Evolutionary conservation across 2,888 invertebrate species (phyloP), one percentile per base, ranked within the genome.

Genomic region (Dasypolia templi): DNA sequence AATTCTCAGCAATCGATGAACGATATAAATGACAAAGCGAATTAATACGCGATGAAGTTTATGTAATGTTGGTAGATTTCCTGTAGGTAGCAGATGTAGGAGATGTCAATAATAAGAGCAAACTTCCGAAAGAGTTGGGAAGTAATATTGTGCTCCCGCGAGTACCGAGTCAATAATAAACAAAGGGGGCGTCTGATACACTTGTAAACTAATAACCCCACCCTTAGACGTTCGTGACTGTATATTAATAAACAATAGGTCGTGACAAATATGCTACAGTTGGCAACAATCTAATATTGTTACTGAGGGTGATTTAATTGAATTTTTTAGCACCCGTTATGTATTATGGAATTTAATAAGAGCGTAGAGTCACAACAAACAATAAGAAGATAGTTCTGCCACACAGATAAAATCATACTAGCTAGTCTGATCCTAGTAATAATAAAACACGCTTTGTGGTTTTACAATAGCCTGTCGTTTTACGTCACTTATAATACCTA

Each of bases 41-140:
- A 92, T 91, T 92, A 92, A 91, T 90, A 89, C 88, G 85, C 86
- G 85, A 88, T 85, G 88, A 86, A 92, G 91, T 93, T 91, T 93
- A 91, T 90, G 89, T 90, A 93, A 93, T 91, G 89, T 87, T 88
- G 84, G 89, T 90, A 88, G 92, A 91, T 93, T 94, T 93, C 93
- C 94, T 94, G 95, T 94, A 75, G 93, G 92, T 91, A 91, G 92
- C 94, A 95, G 95, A 94, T 76, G 92, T 91, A 91, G 92, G 93
- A 95, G 95, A 95, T 95, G 95, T 95, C 95, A 95, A 96, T 94
- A 95, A 93, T 92, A 94, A 92, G 92, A 90, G 94, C 91, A 95
- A 95, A 96, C 95, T 95, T 95, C 94, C 95, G 95, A 95, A 96
- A 96, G 96, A 96, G 96, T 96, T 96, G 93, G 92, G 93, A 96